Conservation (phyloP, 2,797 vertebrate species). For the Protonibea diacanthus region DNA sequence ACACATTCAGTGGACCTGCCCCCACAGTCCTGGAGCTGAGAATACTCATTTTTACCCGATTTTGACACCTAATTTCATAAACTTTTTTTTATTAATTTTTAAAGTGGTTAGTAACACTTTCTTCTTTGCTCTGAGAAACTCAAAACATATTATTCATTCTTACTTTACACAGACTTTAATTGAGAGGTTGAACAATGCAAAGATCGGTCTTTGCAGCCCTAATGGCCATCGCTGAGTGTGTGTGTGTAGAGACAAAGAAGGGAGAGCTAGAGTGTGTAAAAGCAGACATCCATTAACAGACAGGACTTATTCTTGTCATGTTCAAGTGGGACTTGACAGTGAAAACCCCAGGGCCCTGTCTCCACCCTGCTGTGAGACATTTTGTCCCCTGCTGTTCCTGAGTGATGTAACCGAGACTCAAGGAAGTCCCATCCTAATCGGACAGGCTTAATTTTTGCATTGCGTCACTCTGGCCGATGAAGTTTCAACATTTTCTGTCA, state of each 20-base stretch:
- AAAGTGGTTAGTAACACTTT: too few species aligned
- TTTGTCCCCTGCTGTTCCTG: constrained; percentile 18
- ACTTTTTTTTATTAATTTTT: too few species aligned
- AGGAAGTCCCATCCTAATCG: constrained; percentile 13
- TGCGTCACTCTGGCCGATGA: not conserved
- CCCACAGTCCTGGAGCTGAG: too few species aligned
- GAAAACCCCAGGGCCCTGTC: constrained; percentile 2
- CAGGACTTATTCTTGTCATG: constrained; percentile 2
- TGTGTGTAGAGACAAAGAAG: not conserved
- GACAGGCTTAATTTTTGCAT: constrained; percentile 5
- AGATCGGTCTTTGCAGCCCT: not conserved
- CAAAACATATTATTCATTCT: too few species aligned
- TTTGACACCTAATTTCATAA: too few species aligned
- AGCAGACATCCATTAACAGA: not conserved
- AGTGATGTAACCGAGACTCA: constrained; percentile 4
- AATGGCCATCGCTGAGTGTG: not conserved
- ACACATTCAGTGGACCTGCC: too few species aligned
- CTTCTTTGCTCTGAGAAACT: too few species aligned
- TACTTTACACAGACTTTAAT: too few species aligned
- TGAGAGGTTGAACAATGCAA: not conserved
- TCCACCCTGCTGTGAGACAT: constrained; percentile 32
- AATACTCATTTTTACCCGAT: too few species aligned
- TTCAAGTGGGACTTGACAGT: constrained; percentile 24
- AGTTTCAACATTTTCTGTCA: not conserved
- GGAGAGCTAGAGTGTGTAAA: not conserved